Evolutionary conservation across 2,888 invertebrate genomes (phyloP).

Genomic region (Erannis defoliaria): DNA sequence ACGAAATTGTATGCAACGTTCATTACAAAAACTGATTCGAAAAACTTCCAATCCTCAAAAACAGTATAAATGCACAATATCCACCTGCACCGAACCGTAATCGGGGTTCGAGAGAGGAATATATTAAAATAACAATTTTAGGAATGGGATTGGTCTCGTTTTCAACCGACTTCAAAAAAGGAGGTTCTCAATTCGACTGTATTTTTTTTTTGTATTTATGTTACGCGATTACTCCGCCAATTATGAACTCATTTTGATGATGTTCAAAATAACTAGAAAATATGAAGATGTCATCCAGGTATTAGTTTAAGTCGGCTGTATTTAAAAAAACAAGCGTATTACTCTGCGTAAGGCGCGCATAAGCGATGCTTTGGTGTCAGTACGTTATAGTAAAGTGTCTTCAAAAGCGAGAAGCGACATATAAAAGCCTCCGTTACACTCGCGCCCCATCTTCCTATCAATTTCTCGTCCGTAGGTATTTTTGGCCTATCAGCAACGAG

Average conservation of each 20-base stretch:
- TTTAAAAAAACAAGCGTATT: no score
- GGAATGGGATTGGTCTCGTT: slow-evolving; percentile 11
- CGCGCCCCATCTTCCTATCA: slow-evolving; percentile 11
- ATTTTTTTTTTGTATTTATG: no score
- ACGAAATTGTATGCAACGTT: neutral
- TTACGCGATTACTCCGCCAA: no score
- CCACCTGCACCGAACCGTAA: slow-evolving; percentile 26
- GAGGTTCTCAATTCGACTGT: no score
- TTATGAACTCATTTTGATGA: no score
- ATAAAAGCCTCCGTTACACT: slow-evolving; percentile 8
- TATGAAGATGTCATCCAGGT: no score
- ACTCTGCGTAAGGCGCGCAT: slow-evolving; percentile 3
- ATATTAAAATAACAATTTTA: slow-evolving; percentile 30
- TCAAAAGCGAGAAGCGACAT: slow-evolving; percentile 6
- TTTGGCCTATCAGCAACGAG: slow-evolving; percentile 26
- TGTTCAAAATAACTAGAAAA: no score
- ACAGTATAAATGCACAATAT: slow-evolving; percentile 36
- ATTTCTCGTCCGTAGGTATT: slow-evolving; percentile 17
- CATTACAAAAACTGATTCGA: neutral
- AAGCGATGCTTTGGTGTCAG: neutral
- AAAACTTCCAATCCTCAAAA: slow-evolving; percentile 10
- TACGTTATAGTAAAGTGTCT: slow-evolving; percentile 2
- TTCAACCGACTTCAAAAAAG: no score
- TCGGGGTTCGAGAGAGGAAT: slow-evolving; percentile 33
- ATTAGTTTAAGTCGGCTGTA: no score